Conservation (phyloP, 1,140 invertebrate genomes). For the Anastrepha obliqua region DNA sequence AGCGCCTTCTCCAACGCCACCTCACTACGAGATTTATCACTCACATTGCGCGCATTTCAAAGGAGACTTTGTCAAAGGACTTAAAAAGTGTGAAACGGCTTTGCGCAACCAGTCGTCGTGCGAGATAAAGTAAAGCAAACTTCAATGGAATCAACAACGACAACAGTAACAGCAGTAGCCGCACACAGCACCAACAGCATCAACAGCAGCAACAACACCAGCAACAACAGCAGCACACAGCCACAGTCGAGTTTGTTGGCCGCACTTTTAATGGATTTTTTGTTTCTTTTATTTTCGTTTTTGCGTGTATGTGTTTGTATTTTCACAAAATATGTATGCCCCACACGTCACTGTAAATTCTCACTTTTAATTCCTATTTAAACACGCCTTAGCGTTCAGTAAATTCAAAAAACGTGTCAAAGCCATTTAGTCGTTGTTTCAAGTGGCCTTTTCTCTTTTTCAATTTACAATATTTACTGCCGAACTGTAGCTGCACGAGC, state of each 20-base stretch:
- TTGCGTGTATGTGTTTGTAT: background rate
- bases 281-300: slow-evolving; percentile 35
- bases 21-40: background rate
- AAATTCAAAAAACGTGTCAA: slow-evolving; percentile 55
- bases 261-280: slow-evolving; percentile 48
- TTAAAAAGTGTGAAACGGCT: slow-evolving; percentile 54
- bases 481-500: background rate
- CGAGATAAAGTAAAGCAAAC: slow-evolving; percentile 47
- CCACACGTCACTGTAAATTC: slow-evolving; percentile 43
- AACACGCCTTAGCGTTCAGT: slow-evolving; percentile 48
- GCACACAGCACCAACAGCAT: background rate
- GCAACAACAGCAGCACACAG: background rate
- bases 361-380: slow-evolving; percentile 49
- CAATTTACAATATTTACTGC: slow-evolving; percentile 20
- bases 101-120: slow-evolving; percentile 28
- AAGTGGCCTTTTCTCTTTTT: slow-evolving; percentile 45
- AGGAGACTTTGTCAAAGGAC: slow-evolving; percentile 41
- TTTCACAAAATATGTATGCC: background rate
- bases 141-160: slow-evolving; percentile 22
- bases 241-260: slow-evolving; percentile 8
- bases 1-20: background rate
- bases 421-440: slow-evolving; percentile 50
- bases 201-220: background rate
- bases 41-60: slow-evolving; percentile 28
- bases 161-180: background rate